Base-by-base conservation (phyloP, 2,888 invertebrate genomes). In the Apantesis nais region DNA sequence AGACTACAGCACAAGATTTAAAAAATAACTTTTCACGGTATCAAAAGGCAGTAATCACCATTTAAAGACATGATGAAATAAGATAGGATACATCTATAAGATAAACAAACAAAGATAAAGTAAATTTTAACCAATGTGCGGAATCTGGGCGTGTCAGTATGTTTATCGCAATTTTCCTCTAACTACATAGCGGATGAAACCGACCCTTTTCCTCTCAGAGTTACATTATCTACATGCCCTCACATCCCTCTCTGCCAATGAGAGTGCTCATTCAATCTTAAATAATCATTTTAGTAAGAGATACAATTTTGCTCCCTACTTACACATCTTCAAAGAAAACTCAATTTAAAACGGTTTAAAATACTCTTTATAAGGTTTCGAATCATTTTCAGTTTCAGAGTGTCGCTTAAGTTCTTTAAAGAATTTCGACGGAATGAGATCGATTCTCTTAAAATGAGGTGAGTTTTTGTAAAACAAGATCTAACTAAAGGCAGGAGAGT, bases 381-480 rank as follows among this genome's bases (percentile, higher is more conserved):
- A 83, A 83, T 88, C 44, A 63, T 68, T 71, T 85, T 69, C 39
- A 67, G 66, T 41, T 11, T 34, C 62, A 61, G 34, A 37, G 19
- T 68, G 87, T 73, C 80, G 76, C 80, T 86, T 91, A 83, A 31
- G 80, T 71, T 86, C 34, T 89, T 92, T 82, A 76, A 55, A 67
- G 72, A 74, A 72, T 73, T n/a, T 66, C 39, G 22, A 66, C 68
- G 83, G 87, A 90, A 88, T 78, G 87, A 94, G 94, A 95, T 95
- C 95, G 95, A 95, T 95, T 94, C 94, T 94, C 94, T 93, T 81
- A 89, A 89, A 93, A 84, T 67, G 75, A 68, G 65, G 25, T 39
- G 2, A 34, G 58, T n/a, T 69, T 72, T 67, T 31, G 62, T 2
- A 89, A 86, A 83, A 68, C 74, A 14, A 74, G 74, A 70, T 79